Evolutionary conservation across 2,888 invertebrate genomes (phyloP).

Genomic region (Antitype chi): DNA sequence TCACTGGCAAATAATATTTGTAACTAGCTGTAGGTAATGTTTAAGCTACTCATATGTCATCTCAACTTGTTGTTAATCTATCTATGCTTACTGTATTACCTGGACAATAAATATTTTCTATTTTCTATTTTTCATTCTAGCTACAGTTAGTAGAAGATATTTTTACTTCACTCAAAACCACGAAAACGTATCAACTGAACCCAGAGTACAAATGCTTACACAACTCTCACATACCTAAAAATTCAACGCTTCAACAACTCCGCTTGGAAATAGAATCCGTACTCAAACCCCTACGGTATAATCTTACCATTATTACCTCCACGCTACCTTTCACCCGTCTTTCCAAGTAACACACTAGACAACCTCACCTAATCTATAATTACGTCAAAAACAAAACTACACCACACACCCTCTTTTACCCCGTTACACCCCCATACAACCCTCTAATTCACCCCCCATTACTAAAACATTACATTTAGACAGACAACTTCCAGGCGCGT

Average conservation of each 20-base stretch:
- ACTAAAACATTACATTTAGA: conserved; percentile 49
- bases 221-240: neutral
- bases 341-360: conserved; percentile 6
- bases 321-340: neutral
- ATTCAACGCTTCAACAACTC: no score
- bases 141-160: neutral
- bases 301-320: conserved; percentile 4
- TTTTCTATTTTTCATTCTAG: no score
- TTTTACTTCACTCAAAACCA: neutral
- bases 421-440: neutral
- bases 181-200: neutral
- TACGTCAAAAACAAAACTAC: conserved; percentile 45
- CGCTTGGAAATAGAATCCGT: neutral
- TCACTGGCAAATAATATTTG: no score
- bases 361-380: conserved; percentile 6
- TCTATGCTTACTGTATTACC: no score
- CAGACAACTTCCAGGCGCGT: conserved; percentile 42
- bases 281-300: neutral
- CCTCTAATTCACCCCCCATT: conserved; percentile 18
- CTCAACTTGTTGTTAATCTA: no score
- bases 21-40: no score
- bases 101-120: no score
- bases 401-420: neutral
- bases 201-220: neutral
- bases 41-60: no score